Base-by-base conservation (phyloP, 1,140 invertebrate species). In the Meloidogyne chitwoodi region DNA sequence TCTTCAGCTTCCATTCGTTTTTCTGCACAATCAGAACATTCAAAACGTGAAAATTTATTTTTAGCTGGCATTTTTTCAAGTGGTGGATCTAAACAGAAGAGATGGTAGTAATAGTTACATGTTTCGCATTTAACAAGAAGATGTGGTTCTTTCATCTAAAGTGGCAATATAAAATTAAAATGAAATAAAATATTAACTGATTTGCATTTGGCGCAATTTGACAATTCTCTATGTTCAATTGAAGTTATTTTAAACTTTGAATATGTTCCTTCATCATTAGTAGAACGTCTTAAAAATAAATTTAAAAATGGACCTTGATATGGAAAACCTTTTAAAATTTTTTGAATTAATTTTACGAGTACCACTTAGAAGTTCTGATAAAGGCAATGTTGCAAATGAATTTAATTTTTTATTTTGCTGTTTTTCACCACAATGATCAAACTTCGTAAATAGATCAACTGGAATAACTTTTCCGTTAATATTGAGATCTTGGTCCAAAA, bases 61-160 rank as follows among this genome's bases (percentile, higher is more conserved):
- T 76, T 65, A 14, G 44, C 67, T 8, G 96, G 95, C 89, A 96
- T 92, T 68, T 94, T 90, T 16, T 92, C 92, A 8, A 98, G 88
- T 19, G 94, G 94, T 26, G 95, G 95, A 86, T 93, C 93, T 64
- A 98, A 89, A 89, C 96, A 98, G 65, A 92, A 92, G 66, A 96
- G 89, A 89, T 98, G 96, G 89, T 96, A 98, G 88, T 93, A 92
- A 34, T 93, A 89, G 81, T 92, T 92, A 87, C 96, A 98, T 0
- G 93, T 94, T 87, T 98, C 95, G 89, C 96, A 98, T 84, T 93
- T 93, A 0, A 94, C 92, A 79, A 97, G 90, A 70, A 94, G 88
- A 89, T 94, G 93, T 81, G 93, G 93, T 88, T 94, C 93, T 64
- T 41, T 80, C 11, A 63, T 65, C 78, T 79, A 63, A 44, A 67